Percentiles rank a stretch among this genome's conserved stretches.
Evolutionary conservation across 2,113 vertebrate species (phyloP).

Genomic region (Notothenia rossii): DNA sequence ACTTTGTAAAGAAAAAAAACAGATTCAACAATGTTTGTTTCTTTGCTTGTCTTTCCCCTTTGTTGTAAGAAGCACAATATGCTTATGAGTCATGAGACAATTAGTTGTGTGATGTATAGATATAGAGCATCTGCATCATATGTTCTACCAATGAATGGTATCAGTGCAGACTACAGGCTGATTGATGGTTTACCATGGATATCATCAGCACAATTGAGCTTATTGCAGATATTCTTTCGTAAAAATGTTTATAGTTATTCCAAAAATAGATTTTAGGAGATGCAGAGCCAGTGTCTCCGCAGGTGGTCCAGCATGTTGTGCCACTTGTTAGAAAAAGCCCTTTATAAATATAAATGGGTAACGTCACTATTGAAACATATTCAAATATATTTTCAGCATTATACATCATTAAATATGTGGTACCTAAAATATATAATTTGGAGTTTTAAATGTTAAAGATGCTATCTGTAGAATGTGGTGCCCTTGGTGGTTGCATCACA

Average conservation of each 20-base stretch:
- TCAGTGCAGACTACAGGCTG: background rate
- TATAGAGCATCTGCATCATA: background rate
- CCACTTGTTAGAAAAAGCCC: background rate
- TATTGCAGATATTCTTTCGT: no score
- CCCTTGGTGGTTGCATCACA: background rate
- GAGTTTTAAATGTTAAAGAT: conserved; percentile 6
- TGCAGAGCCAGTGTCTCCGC: background rate
- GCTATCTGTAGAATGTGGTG: background rate
- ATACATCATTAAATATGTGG: background rate
- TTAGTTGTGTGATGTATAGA: background rate
- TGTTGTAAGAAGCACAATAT: background rate
- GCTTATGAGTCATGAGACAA: no score
- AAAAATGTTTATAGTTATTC: background rate
- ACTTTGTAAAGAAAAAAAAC: background rate
- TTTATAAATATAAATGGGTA: background rate
- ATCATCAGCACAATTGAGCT: background rate
- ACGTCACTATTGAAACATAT: no score
- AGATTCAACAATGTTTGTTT: background rate
- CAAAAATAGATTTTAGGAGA: background rate
- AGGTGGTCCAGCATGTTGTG: background rate
- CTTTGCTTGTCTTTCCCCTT: background rate
- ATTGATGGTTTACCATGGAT: background rate
- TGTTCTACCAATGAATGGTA: background rate
- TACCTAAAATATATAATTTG: background rate
- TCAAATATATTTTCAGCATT: no score